Evolutionary conservation across 2,797 vertebrate species (phyloP).

Genomic region (Dermochelys coriacea): DNA sequence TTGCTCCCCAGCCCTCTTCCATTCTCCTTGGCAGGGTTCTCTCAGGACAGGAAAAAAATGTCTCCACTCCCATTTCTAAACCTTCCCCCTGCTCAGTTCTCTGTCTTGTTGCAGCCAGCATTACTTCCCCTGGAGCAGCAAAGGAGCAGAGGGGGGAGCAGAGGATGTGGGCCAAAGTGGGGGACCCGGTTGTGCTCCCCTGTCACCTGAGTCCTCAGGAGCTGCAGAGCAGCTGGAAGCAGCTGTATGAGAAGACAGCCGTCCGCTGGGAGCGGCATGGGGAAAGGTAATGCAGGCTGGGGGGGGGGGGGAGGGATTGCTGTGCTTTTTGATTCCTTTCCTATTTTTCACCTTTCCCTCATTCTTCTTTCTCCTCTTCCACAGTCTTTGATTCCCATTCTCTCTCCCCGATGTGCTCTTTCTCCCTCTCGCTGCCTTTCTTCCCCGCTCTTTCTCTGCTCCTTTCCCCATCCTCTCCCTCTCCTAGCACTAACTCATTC

Average conservation of each 20-base stretch:
- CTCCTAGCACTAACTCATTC: fast-evolving
- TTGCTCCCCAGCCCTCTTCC: neutral
- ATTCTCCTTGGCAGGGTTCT: neutral
- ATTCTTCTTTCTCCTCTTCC: neutral
- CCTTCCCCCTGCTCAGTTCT: neutral
- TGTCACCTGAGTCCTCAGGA: conserved; percentile 47
- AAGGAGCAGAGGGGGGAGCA: neutral
- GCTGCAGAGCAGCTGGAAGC: neutral
- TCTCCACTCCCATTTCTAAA: neutral
- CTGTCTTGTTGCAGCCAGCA: conserved; percentile 41
- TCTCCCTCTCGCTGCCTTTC: neutral
- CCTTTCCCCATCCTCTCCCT: neutral
- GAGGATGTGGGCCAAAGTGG: conserved; percentile 62
- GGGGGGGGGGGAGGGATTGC: neutral
- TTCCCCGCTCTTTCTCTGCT: neutral
- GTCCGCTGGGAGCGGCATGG: conserved; percentile 56
- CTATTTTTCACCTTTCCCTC: neutral
- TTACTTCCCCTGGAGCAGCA: neutral
- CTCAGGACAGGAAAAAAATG: neutral
- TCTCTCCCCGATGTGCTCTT: neutral
- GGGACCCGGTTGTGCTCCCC: conserved; percentile 49
- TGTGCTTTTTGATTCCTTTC: neutral
- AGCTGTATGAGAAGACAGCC: neutral
- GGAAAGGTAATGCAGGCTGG: conserved; percentile 31
- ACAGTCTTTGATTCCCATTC: neutral